Evolutionary conservation across 2,797 vertebrate species (phyloP).

Genomic region (Acrossocheilus wenchowensis): DNA sequence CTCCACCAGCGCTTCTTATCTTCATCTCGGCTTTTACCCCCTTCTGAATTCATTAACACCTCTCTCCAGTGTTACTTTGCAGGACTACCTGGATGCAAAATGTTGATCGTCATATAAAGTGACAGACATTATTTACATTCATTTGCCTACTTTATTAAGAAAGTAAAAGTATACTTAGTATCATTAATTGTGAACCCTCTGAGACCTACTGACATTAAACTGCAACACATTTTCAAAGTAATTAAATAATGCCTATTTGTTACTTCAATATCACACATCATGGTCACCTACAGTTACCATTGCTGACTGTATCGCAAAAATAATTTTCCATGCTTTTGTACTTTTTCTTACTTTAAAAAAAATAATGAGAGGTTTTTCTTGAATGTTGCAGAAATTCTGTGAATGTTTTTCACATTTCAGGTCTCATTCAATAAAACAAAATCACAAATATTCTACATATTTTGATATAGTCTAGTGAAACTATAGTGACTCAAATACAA

Average conservation of each 20-base stretch:
- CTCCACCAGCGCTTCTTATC: conserved; percentile 23
- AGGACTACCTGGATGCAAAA: conserved; percentile 40
- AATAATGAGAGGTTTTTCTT: not conserved
- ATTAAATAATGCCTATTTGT: not conserved
- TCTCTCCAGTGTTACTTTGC: conserved; percentile 39
- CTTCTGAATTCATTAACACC: conserved; percentile 55
- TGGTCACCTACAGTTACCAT: not conserved
- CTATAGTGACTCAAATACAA: not conserved
- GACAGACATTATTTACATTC: conserved; percentile 41
- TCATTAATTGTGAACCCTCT: not conserved
- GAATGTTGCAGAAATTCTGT: not conserved
- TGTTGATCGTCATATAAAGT: conserved; percentile 38
- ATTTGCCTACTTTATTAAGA: conserved; percentile 13
- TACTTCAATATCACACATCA: not conserved
- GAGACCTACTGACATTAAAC: conserved; percentile 1
- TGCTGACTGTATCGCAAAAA: too few species aligned
- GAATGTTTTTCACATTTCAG: not conserved
- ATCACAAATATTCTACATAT: not conserved
- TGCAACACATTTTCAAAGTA: not conserved
- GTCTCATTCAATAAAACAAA: not conserved
- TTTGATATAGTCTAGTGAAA: not conserved
- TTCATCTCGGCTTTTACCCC: conserved; percentile 43
- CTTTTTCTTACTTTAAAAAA: not conserved
- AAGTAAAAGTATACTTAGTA: not conserved
- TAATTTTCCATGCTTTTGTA: not conserved